Evolutionary conservation across 1,140 invertebrate species (phyloP), one percentile per base, ranked within the genome.

Genomic region (Sminthurinus signatus): DNA sequence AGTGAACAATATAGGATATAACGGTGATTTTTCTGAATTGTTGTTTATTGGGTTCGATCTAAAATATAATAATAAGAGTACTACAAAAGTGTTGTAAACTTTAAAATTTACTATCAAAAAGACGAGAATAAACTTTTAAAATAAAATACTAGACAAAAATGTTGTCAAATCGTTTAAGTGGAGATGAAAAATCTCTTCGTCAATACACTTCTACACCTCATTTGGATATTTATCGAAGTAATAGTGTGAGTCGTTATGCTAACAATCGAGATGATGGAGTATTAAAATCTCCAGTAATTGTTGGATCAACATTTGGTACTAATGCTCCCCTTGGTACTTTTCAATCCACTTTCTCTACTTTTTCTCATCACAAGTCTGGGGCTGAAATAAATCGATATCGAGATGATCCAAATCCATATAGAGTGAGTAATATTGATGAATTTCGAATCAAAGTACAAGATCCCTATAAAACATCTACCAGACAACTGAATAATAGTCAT

Each of bases 381-480:
- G 52, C 25, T 1, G 64, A 64, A 4, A n/a, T n/a, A n/a, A 39
- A 62, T 4, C 55, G 62, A 12, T 69, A 69, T 43, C 32, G 55
- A 46, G 70, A 72, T 57, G 70, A 72, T 32, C 70, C 70, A 19
- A 72, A 72, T 48, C 70, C 70, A 12, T 72, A 72, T 65, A 69
- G 64, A 64, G 65, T 72, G 60, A 72, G 70, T 29, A 63, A 19
- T 4, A 69, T 72, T 42, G 62, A 63, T 15, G 67, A 72, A 44
- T 67, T 57, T 27, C 31, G 65, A 8, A 69, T 72, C 25, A 60
- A 69, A 63, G 62, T 69, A 2, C 67, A 69, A 15, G 65, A 72
- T 43, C 70, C 67, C 21, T 72, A 64, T 62, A 42, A 39, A 44
- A 54, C 32, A 29, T 28, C 52, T 27, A 31, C 10, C 10, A 59